Base-by-base conservation (phyloP, 1,140 invertebrate species). In the Probaryconus sp. region DNA sequence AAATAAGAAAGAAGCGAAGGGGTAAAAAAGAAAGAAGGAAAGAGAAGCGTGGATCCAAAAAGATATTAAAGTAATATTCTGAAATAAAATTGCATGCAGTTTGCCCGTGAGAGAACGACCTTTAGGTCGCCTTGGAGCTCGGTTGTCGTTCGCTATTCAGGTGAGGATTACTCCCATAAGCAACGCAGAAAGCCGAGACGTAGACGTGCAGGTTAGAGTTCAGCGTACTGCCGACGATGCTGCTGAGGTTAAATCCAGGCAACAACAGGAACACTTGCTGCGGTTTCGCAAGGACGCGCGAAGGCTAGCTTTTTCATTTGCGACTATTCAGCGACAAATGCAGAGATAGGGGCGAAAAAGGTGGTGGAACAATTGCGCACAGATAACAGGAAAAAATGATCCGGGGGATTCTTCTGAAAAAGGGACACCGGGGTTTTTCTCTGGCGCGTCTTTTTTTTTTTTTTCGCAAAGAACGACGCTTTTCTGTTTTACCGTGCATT, bases 151-250 rank as follows among this genome's bases (percentile, higher is more conserved):
- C 16, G 24, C 11, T 1, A 10, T 20, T 37, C 10, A 20, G 10
- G 16, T 21, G 10, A 51, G 38, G 38, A 45, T 58, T 45, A 35
- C 30, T 35, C 14, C 20, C 14, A 60, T 60, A 47, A 45, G 21
- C 16, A 16, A 20, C 14, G 21, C 20, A 17, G 30, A 4, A 10
- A 30, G n/a, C n/a, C n/a, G n/a, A n/a, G n/a, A n/a, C n/a, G n/a
- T n/a, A 37, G 17, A 10, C 55, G 13, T n/a, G n/a, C 56, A 11
- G 60, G 60, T 51, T 43, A 64, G 45, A 64, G 60, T 64, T 51
- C 47, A 43, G 60, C 47, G 47, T 28, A 43, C 58, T 51, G 33
- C n/a, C n/a, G n/a, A n/a, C n/a, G n/a, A n/a, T n/a, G n/a, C n/a
- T n/a, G n/a, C n/a, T 28, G 24, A n/a, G 3, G 2, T 2, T 31